A percentile compares a stretch with the other conserved stretches of the same genome.
Evolutionary conservation across 1,140 invertebrate genomes (phyloP).

Genomic region (Drosophila bocqueti): DNA sequence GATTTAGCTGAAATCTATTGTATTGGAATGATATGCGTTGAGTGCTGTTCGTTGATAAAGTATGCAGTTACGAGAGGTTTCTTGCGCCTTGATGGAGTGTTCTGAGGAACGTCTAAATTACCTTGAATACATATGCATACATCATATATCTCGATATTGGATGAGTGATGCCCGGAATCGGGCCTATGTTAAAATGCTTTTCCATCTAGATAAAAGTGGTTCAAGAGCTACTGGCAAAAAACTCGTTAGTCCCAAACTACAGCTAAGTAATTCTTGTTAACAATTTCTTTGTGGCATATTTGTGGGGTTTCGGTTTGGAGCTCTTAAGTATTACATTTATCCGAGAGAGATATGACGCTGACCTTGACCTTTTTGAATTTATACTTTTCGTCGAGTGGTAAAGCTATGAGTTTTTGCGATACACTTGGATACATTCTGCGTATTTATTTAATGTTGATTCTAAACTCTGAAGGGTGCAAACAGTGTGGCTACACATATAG

Average conservation of each 20-base stretch:
- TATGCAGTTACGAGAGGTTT: constrained; percentile 59
- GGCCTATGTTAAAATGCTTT: constrained; percentile 39
- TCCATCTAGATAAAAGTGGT: constrained; percentile 45
- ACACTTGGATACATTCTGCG: constrained; percentile 19
- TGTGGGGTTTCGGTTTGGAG: constrained; percentile 9
- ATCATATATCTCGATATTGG: constrained; percentile 20
- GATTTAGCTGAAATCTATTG: constrained; percentile 62
- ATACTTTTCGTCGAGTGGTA: constrained; percentile 15
- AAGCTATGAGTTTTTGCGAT: constrained; percentile 41
- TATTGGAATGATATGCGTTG: constrained; percentile 70
- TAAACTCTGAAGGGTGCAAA: constrained; percentile 81
- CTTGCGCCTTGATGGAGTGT: constrained; percentile 25
- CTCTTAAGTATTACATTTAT: constrained; percentile 43
- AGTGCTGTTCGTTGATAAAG: constrained; percentile 58
- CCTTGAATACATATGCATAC: constrained; percentile 13
- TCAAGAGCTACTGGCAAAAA: constrained; percentile 42
- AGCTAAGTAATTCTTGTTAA: constrained; percentile 45
- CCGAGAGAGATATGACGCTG: constrained; percentile 38
- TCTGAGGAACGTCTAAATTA: constrained; percentile 42
- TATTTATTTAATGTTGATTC: constrained; percentile 38
- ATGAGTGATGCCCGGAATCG: constrained; percentile 20
- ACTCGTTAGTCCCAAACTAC: constrained; percentile 41
- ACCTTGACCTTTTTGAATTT: constrained; percentile 16
- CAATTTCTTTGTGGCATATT: constrained; percentile 24
- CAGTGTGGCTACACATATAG: constrained; percentile 54